Evolutionary conservation across 2,888 invertebrate species (phyloP).

Genomic region (Epistrophella euchroma): DNA sequence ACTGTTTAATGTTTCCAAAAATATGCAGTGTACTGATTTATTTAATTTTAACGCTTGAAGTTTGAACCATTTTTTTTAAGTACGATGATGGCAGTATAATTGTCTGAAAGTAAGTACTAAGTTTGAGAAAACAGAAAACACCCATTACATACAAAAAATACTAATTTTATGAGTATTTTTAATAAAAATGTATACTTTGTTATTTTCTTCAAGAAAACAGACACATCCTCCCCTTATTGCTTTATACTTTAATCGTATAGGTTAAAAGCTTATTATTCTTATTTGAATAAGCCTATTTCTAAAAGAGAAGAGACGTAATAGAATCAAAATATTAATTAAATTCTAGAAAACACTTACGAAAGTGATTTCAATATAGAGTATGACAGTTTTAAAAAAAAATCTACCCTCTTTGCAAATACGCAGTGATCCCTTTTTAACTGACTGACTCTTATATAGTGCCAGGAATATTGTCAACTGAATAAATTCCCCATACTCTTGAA

Average conservation of each 20-base stretch:
- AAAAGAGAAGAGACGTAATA: slow-evolving; percentile 32
- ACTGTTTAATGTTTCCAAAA: no score
- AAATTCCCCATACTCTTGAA: neutral
- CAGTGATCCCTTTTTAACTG: slow-evolving; percentile 12
- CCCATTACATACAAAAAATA: no score
- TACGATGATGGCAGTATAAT: no score
- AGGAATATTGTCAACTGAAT: slow-evolving; percentile 8
- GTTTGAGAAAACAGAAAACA: no score
- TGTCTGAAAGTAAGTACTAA: no score
- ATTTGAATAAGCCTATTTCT: slow-evolving; percentile 16
- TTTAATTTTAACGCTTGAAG: no score
- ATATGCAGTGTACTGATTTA: no score
- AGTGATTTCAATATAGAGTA: slow-evolving; percentile 45
- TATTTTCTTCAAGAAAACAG: neutral
- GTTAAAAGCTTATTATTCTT: slow-evolving; percentile 47
- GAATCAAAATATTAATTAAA: slow-evolving; percentile 75
- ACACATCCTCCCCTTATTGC: neutral
- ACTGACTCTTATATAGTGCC: neutral
- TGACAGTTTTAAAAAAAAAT: slow-evolving; percentile 42
- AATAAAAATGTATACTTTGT: neutral
- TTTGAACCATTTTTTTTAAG: no score
- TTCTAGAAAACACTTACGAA: slow-evolving; percentile 65
- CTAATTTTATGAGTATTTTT: neutral
- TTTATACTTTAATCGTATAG: neutral
- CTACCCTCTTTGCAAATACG: slow-evolving; percentile 10